These are phyloP conservation scores for Apus apus DNA, from an alignment of 2,113 vertebrate species.

Conservation along the genomic window DNA sequence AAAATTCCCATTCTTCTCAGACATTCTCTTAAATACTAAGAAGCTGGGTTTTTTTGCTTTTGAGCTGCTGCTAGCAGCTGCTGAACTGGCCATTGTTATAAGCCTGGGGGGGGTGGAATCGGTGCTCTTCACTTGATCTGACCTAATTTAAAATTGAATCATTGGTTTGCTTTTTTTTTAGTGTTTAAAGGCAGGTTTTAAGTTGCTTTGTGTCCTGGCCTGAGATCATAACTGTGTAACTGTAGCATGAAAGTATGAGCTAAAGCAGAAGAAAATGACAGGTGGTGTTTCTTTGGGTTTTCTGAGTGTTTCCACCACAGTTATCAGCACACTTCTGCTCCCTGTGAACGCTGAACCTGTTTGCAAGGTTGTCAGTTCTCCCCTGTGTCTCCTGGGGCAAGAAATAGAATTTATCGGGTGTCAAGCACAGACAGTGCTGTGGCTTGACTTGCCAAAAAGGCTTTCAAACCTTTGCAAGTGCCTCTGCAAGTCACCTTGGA, in stretches of 20 bases:
- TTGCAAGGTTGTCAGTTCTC: neutral
- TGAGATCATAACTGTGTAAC: neutral
- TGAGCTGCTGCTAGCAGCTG: neutral
- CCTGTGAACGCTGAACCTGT: rapidly evolving
- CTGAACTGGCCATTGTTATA: neutral
- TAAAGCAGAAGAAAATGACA: neutral
- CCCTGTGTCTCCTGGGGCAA: neutral
- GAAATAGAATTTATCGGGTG: neutral
- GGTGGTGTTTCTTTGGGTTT: neutral
- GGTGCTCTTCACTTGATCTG: neutral
- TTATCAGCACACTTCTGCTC: neutral
- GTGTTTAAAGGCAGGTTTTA: neutral
- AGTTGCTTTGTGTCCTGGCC: neutral
- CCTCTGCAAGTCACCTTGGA: neutral
- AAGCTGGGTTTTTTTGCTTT: neutral
- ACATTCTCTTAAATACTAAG: neutral
- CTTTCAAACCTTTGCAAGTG: neutral
- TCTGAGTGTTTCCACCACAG: too few relatives aligned
- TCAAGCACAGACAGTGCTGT: too few relatives aligned
- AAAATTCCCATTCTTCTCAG: rapidly evolving
- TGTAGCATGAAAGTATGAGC: neutral
- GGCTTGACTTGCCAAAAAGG: neutral
- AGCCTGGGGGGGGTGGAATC: neutral
- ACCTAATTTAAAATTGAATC: neutral
- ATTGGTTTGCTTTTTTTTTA: neutral